Evolutionary conservation across 1,140 invertebrate genomes (phyloP).

Genomic region (Epicauta chinensis): DNA sequence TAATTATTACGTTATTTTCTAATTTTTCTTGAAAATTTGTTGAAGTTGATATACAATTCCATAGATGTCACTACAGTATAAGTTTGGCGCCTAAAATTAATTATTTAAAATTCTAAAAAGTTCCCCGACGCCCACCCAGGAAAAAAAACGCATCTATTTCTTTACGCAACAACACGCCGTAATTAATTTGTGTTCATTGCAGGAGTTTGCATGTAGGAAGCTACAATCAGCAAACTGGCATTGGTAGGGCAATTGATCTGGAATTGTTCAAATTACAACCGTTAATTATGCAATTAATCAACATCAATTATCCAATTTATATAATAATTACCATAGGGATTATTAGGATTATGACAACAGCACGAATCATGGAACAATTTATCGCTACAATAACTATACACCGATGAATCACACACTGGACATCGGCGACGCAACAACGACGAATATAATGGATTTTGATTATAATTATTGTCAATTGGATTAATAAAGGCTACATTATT

Average conservation of each 20-base stretch:
- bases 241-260: constrained; percentile 48
- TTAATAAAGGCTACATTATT: too few relatives aligned
- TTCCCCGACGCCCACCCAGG: too few relatives aligned
- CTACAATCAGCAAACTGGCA: constrained; percentile 62
- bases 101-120: too few relatives aligned
- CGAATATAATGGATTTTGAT: too few relatives aligned
- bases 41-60: too few relatives aligned
- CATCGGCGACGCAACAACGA: constrained; percentile 43
- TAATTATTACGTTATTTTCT: too few relatives aligned
- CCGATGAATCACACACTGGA: constrained; percentile 65
- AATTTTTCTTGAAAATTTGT: too few relatives aligned
- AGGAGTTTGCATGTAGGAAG: constrained; percentile 66
- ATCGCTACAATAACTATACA: constrained; percentile 66
- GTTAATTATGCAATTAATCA: not conserved
- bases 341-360: constrained; percentile 55
- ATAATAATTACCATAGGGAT: constrained; percentile 48
- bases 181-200: constrained; percentile 63
- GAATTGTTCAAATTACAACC: too few relatives aligned
- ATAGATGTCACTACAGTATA: too few relatives aligned
- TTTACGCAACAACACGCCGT: constrained; percentile 59
- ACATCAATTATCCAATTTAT: not conserved
- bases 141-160: too few relatives aligned
- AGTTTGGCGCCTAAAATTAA: too few relatives aligned
- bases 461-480: too few relatives aligned
- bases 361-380: constrained; percentile 69